A percentile compares a stretch with the other conserved stretches of the same genome.
phyloP scores from a whole-genome alignment of 2,797 vertebrate genomes.

The Alfaro cultratus region DNA sequence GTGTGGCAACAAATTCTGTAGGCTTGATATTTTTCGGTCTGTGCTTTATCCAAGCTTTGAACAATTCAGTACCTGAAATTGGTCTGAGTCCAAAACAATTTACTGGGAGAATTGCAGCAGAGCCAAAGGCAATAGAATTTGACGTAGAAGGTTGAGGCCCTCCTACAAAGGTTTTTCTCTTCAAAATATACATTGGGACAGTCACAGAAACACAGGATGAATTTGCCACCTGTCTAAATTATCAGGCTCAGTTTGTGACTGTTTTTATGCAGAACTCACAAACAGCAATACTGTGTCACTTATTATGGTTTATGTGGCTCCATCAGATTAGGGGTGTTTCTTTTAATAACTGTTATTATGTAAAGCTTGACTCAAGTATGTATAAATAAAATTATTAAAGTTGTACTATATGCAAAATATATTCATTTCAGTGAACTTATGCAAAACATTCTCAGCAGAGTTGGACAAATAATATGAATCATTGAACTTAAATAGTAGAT shows the following conservation, averaged over 20 bases:
- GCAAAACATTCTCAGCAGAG: background rate
- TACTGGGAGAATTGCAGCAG: conserved; percentile 45
- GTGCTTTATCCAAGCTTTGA: conserved; percentile 42
- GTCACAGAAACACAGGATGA: conserved; percentile 10
- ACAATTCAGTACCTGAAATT: conserved; percentile 56
- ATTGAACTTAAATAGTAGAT: background rate
- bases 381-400: background rate
- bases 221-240: conserved; percentile 27
- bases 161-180: conserved; percentile 35
- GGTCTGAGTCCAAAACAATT: conserved; percentile 66
- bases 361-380: background rate
- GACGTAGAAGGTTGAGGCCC: conserved; percentile 46
- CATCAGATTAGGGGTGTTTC: background rate
- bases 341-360: background rate
- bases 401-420: background rate
- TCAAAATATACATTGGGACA: conserved; percentile 35
- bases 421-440: background rate
- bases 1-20: conserved; percentile 33
- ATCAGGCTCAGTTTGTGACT: conserved; percentile 8
- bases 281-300: background rate
- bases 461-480: background rate
- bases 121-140: conserved; percentile 59
- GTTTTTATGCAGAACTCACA: conserved; percentile 1
- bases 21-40: conserved; percentile 47
- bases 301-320: too few species aligned